Conservation (phyloP, 2,113 vertebrate genomes). For the Haemorhous mexicanus region DNA sequence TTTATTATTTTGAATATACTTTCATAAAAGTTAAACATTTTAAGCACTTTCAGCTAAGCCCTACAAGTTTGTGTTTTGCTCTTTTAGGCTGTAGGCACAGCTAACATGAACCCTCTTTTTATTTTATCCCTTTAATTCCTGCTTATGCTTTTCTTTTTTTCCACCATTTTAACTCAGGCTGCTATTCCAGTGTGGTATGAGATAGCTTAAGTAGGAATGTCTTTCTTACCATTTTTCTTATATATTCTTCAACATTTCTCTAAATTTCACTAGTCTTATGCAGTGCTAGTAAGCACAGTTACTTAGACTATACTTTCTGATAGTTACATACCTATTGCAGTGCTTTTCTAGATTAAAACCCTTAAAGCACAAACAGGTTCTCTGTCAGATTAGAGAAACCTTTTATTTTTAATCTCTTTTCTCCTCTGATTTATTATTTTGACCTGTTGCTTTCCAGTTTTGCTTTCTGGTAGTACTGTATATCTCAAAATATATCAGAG, state of each 20-base stretch:
- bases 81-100: background rate
- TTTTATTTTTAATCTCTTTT: background rate
- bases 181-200: background rate
- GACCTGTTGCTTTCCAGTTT: background rate
- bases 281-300: background rate
- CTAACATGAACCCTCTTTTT: background rate
- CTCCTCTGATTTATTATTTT: background rate
- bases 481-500: background rate
- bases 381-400: background rate
- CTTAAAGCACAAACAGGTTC: background rate
- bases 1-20: background rate
- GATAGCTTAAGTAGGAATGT: background rate
- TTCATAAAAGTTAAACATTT: background rate
- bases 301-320: background rate
- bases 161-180: background rate
- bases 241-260: background rate
- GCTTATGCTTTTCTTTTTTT: background rate
- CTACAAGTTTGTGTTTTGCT: background rate
- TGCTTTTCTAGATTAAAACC: background rate
- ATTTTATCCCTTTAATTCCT: background rate
- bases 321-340: background rate
- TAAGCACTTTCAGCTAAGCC: background rate
- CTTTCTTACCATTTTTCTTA: background rate
- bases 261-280: background rate
- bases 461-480: background rate